Evolutionary conservation across 2,888 invertebrate genomes (phyloP).

Genomic region (Spodoptera picta): DNA sequence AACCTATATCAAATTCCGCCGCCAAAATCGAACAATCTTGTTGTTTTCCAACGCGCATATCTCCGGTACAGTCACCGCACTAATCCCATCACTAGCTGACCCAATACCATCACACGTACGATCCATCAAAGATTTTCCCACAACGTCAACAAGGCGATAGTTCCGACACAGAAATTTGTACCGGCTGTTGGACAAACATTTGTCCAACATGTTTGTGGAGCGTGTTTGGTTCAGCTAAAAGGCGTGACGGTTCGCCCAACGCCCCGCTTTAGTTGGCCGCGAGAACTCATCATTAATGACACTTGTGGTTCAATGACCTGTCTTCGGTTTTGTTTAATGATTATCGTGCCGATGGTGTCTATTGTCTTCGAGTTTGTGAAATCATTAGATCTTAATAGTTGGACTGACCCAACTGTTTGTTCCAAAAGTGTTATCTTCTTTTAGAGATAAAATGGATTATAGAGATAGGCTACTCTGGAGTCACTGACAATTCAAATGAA

Average conservation of each 20-base stretch:
- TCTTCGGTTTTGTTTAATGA: slow-evolving; percentile 34
- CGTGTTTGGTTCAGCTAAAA: slow-evolving; percentile 80
- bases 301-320: slow-evolving; percentile 50
- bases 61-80: slow-evolving; percentile 16
- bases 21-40: too few relatives aligned
- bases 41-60: slow-evolving; percentile 6
- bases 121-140: slow-evolving; percentile 57
- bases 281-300: slow-evolving; percentile 56
- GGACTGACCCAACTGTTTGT: too few relatives aligned
- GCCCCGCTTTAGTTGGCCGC: slow-evolving; percentile 71
- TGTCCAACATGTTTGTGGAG: slow-evolving; percentile 66
- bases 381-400: too few relatives aligned
- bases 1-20: too few relatives aligned
- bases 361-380: slow-evolving; percentile 4
- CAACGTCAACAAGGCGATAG: slow-evolving; percentile 66
- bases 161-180: slow-evolving; percentile 79
- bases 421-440: too few relatives aligned
- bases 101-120: slow-evolving; percentile 41
- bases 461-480: too few relatives aligned
- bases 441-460: too few relatives aligned
- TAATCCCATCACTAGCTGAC: slow-evolving; percentile 37
- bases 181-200: slow-evolving; percentile 72
- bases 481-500: too few relatives aligned
- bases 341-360: background rate
- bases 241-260: slow-evolving; percentile 74